Conservation (phyloP, 2,888 invertebrate species). For the Cataglyphis altisquamis region DNA sequence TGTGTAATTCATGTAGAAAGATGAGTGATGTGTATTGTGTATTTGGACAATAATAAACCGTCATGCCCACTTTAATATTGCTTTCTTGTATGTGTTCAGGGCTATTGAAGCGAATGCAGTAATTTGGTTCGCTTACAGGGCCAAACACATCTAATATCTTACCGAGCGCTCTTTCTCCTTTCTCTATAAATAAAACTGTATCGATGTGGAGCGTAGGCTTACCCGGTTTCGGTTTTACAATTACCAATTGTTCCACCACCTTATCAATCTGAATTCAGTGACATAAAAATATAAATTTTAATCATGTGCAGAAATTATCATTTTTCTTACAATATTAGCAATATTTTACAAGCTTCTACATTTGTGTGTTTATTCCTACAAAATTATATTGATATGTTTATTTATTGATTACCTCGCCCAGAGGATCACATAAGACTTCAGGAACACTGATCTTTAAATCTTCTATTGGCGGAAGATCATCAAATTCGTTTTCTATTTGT, state of each 20-base stretch:
- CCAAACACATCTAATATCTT: constrained; percentile 97
- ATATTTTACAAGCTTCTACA: neutral
- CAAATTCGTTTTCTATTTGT: constrained; percentile 87
- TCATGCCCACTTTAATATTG: constrained; percentile 90
- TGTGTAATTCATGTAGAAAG: constrained; percentile 91
- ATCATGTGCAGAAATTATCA: constrained; percentile 26
- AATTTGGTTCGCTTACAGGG: constrained; percentile 93
- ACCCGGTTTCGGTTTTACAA: constrained; percentile 91
- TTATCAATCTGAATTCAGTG: constrained; percentile 84
- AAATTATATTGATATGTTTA: neutral
- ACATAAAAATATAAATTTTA: constrained; percentile 33
- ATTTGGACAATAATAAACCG: constrained; percentile 94
- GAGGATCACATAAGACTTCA: constrained; percentile 90
- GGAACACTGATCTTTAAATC: constrained; percentile 93
- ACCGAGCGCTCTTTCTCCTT: constrained; percentile 92
- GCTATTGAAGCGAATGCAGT: constrained; percentile 96
- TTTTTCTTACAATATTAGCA: neutral
- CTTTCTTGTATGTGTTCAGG: constrained; percentile 91
- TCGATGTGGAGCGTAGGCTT: constrained; percentile 94
- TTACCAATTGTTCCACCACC: constrained; percentile 87
- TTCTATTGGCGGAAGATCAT: constrained; percentile 93
- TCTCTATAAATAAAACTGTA: constrained; percentile 94
- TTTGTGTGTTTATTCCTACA: neutral
- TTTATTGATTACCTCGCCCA: constrained; percentile 89
- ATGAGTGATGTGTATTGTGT: constrained; percentile 92